phyloP scores from a whole-genome alignment of 2,888 invertebrate genomes.

The Agrotis puta region DNA sequence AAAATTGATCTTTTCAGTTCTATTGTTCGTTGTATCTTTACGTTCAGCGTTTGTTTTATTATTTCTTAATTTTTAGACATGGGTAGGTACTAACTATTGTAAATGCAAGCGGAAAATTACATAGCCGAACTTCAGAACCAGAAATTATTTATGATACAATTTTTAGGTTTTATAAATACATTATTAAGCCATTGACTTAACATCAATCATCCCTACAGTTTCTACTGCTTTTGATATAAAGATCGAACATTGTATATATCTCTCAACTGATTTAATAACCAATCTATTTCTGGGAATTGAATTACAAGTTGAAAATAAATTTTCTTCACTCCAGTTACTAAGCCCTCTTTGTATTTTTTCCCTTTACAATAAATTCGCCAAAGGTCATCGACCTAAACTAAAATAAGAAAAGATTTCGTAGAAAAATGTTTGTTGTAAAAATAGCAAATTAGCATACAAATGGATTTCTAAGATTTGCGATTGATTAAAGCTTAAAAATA shows the following conservation, averaged over 20 bases:
- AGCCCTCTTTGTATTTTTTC: slow-evolving; percentile 27
- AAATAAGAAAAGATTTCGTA: slow-evolving; percentile 18
- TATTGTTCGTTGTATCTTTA: too few relatives aligned
- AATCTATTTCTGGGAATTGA: slow-evolving; percentile 6
- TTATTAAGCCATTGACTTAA: not conserved
- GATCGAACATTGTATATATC: slow-evolving; percentile 2
- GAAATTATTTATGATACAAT: not conserved
- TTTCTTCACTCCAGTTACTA: slow-evolving; percentile 15
- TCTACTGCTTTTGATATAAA: not conserved
- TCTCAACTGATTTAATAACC: not conserved
- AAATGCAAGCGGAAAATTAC: too few relatives aligned
- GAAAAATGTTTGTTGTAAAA: slow-evolving; percentile 33
- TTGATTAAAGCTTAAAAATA: slow-evolving; percentile 10
- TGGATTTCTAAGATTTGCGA: slow-evolving; percentile 39
- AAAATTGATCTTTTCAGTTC: too few relatives aligned
- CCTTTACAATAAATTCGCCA: slow-evolving; percentile 26
- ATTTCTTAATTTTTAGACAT: too few relatives aligned
- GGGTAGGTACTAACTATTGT: too few relatives aligned
- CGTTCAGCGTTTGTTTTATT: not conserved
- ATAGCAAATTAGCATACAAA: slow-evolving; percentile 43
- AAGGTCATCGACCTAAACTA: slow-evolving; percentile 37
- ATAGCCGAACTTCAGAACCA: too few relatives aligned
- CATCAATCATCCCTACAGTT: not conserved
- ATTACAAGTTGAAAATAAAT: slow-evolving; percentile 13
- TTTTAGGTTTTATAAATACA: not conserved